Percentiles rank a stretch among this genome's conserved stretches.
phyloP scores from a whole-genome alignment of 2,113 vertebrate species.

The Rhinopomastus cyanomelas region DNA sequence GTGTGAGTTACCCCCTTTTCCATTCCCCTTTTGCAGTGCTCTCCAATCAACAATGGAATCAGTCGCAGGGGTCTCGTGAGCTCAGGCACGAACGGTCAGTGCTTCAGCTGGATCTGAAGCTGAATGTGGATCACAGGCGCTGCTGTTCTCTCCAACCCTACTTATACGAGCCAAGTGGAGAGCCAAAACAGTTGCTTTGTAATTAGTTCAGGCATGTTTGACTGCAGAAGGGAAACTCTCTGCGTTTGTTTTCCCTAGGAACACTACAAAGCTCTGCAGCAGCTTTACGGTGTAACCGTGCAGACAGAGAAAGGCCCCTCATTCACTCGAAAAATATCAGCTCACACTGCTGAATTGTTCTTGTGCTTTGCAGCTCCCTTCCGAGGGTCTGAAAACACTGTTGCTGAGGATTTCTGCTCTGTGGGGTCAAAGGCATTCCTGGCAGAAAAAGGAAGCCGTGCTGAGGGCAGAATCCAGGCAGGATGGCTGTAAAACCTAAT shows the following conservation, averaged over 20 bases:
- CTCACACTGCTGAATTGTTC: background rate
- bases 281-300: background rate
- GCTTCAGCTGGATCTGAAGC: background rate
- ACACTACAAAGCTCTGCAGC: constrained; percentile 33
- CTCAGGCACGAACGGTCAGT: accelerated
- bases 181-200: constrained; percentile 68
- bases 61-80: background rate
- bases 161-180: constrained; percentile 5
- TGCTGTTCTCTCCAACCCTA: constrained; percentile 26
- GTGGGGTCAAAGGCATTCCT: background rate
- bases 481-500: constrained; percentile 55
- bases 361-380: background rate
- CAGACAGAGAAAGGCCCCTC: background rate
- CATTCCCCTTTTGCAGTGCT: background rate
- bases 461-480: constrained; percentile 51
- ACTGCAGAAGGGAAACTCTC: constrained; percentile 66
- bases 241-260: constrained; percentile 39
- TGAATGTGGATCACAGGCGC: background rate
- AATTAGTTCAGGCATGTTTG: constrained; percentile 67
- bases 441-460: background rate
- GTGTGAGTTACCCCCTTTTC: background rate
- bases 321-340: background rate
- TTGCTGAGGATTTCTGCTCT: background rate
- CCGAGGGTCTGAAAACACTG: background rate
- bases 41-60: background rate